Base-by-base conservation (phyloP, 2,888 invertebrate genomes). In the Cosmia pyralina region DNA sequence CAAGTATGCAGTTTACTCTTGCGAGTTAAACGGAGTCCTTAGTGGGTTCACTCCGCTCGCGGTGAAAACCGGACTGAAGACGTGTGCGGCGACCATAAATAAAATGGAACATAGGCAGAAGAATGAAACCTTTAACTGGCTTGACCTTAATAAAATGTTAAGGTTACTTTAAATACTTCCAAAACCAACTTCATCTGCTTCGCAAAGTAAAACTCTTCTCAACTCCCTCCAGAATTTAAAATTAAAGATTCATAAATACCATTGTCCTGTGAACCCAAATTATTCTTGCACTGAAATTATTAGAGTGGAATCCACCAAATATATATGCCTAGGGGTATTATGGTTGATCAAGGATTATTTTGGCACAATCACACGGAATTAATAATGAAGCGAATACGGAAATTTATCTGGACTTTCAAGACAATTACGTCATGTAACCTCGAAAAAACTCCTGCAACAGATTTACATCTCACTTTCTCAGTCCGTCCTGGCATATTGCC, bases 101-200 rank as follows among this genome's bases (percentile, higher is more conserved):
- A 38, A 38, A 38, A 38, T 38, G 4, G 38, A 4, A 38, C 4
- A 38, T 4, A 38, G 6, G 38, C 6, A 38, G 38, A 28, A 28
- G 28, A 28, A 28, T 28, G 28, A 28, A 28, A 28, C 28, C 28
- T 28, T n/a, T 28, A 28, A 28, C 28, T 62, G 44, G 46, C 46
- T 46, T 19, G 62, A 62, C 13, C 17, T 17, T 10, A 44, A 59
- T n/a, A n/a, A n/a, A n/a, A n/a, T n/a, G n/a, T n/a, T n/a, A n/a
- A n/a, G n/a, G n/a, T n/a, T n/a, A 41, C 41, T 22, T 41, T 60
- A 60, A 62, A 62, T 46, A 46, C 17, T 19, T 5, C 10, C 11
- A 48, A 62, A 46, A 46, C 46, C 28, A 62, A 62, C 10, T 46
- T 46, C 6, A 60, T 60, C 17, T 44, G 60, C 41, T 60, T 44